Conservation (phyloP, 92 coral and sea anemone genomes). For the Blastomussa wellsi region DNA sequence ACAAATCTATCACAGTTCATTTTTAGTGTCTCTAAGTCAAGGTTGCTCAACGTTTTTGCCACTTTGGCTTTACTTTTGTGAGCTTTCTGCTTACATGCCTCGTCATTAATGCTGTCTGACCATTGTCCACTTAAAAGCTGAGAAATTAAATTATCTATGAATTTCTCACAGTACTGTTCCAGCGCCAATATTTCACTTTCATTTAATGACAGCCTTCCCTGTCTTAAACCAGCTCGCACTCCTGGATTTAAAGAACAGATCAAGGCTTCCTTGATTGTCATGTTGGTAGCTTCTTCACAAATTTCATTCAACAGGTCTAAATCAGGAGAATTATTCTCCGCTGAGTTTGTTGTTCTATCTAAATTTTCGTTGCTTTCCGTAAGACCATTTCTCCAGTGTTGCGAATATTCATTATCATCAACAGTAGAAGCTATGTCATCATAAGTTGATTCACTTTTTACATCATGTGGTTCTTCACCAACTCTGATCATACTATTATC, state of each 20-base stretch:
- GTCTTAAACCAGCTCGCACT: constrained; percentile 69
- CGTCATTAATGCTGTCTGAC: constrained; percentile 19
- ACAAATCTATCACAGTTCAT: constrained; percentile 81
- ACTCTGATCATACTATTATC: background rate
- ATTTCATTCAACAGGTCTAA: constrained; percentile 68
- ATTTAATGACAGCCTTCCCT: constrained; percentile 65
- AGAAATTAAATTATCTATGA: constrained; percentile 73
- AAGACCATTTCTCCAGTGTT: background rate
- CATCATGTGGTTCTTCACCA: background rate
- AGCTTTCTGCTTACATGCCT: background rate
- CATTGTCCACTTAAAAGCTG: constrained; percentile 58
- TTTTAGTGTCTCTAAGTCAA: constrained; percentile 62
- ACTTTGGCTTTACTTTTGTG: constrained; percentile 17
- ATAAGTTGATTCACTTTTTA: background rate
- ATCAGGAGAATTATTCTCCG: constrained; percentile 25
- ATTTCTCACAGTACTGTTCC: constrained; percentile 82
- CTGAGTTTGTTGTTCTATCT: background rate
- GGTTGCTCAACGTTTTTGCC: constrained; percentile 66
- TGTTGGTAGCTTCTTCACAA: constrained; percentile 87
- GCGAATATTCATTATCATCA: background rate
- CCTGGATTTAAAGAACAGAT: constrained; percentile 77
- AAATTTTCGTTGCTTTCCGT: background rate
- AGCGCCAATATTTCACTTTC: constrained; percentile 73
- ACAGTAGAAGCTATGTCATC: background rate
- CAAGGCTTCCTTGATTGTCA: constrained; percentile 89